Evolutionary conservation across 2,113 vertebrate species (phyloP), one percentile per base, ranked within the genome.

Genomic region (Dipodomys stephensi): DNA sequence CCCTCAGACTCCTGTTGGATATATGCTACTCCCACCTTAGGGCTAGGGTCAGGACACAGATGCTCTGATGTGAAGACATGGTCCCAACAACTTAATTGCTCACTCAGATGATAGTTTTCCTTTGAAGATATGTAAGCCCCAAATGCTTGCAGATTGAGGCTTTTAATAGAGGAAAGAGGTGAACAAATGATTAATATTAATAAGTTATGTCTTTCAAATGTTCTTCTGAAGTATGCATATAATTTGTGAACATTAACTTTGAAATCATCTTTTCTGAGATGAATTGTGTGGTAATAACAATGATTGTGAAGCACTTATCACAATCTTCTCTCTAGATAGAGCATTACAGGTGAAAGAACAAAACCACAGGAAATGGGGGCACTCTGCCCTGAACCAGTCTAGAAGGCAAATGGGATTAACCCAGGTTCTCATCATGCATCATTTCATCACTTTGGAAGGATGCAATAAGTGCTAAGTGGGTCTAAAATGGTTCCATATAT

Each of bases 211-310:
- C 77, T 95, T 93, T 95, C 88, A 89, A 93, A 68, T 32, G 19
- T 82, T 92, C 65, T 94, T 94, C 95, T 87, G 81, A 96, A 95
- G 49, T 67, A 65, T 77, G 91, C 89, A 91, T 94, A 60, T 72
- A 85, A 95, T 94, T 95, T 92, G 60, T 78, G 72, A 94, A 85
- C 73, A 90, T 94, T 94, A 93, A 89, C 87, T 95, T 76, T 53
- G 62, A 96, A 79, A 87, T 65, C 27, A 87, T n/a, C 53, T 62
- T 91, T 97, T 94, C 69, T 88, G 87, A 87, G 81, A 92, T 94
- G 53, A 74, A 94, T 83, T 92, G 79, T 92, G 72, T 89, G 91
- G 32, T 85, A 87, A 93, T 96, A 96, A 87, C n/a, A 39, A 79
- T 72, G 74, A 91, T 79, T 85, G 49, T 57, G 83, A 95, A 85